These are phyloP conservation scores for Malurus splendens DNA, from an alignment of 2,797 vertebrate genomes.

Conservation along the genomic window DNA sequence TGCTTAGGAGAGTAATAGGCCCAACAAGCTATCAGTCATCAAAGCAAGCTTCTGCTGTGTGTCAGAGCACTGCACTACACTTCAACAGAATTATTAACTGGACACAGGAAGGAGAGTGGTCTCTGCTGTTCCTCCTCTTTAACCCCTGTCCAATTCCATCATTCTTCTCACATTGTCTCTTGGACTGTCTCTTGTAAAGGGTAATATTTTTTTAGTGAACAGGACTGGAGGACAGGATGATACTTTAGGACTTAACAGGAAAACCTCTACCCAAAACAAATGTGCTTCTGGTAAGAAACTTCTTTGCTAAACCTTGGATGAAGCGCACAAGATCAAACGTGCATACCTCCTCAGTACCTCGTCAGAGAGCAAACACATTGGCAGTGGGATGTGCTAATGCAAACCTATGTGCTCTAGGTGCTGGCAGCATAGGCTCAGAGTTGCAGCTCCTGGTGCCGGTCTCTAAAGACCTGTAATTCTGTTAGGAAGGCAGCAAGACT, in stretches of 20 bases:
- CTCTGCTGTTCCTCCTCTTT: not conserved
- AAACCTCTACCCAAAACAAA: constrained; percentile 4
- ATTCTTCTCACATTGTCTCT: not conserved
- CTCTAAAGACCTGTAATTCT: not conserved
- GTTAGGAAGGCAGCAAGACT: not conserved
- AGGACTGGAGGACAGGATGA: not conserved
- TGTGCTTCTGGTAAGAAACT: not conserved
- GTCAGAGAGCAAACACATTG: not conserved
- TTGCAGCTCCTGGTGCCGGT: not conserved
- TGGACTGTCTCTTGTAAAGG: not conserved
- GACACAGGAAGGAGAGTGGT: not conserved
- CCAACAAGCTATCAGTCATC: not conserved
- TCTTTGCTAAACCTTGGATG: not conserved
- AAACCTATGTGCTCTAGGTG: not conserved
- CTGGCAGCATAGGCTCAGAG: not conserved
- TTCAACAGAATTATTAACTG: not conserved
- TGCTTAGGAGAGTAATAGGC: not conserved
- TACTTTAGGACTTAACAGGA: not conserved
- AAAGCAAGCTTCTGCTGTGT: not conserved
- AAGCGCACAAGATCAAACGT: not conserved
- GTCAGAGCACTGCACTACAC: not conserved
- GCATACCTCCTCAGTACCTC: not conserved
- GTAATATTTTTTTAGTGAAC: not conserved
- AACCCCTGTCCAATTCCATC: not conserved
- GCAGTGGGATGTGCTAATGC: not conserved